These are phyloP conservation scores for Anastrepha ludens DNA, from an alignment of 1,140 invertebrate genomes.

Conservation along the genomic window DNA sequence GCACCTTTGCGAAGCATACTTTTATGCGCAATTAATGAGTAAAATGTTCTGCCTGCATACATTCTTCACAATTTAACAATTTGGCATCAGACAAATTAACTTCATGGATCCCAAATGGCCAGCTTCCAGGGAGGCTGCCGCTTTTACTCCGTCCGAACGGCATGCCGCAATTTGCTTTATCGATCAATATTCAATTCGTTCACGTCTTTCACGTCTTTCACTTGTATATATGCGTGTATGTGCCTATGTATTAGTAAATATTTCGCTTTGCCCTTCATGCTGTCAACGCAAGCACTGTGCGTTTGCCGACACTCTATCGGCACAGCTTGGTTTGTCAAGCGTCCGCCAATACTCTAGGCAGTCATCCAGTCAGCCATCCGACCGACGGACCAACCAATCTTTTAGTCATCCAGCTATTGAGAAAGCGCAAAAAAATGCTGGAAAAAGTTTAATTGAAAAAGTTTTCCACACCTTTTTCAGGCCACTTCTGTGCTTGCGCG, in stretches of 20 bases:
- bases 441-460: conserved; percentile 49
- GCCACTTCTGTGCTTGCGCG: not conserved
- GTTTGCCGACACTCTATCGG: not conserved
- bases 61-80: not conserved
- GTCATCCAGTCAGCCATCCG: not conserved
- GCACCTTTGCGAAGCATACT: not conserved
- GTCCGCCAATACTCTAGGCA: not conserved
- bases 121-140: not conserved
- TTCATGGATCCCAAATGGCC: not conserved
- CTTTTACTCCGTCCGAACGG: not conserved
- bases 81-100: not conserved
- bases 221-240: not conserved
- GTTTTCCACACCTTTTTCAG: conserved; percentile 32
- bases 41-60: not conserved
- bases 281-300: not conserved
- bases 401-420: not conserved
- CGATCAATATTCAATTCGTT: conserved; percentile 35
- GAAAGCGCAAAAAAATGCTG: not conserved
- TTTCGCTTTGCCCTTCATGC: not conserved
- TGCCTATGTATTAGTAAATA: not conserved
- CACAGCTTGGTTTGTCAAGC: not conserved
- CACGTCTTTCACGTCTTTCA: not conserved
- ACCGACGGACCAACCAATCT: not conserved
- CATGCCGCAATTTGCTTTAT: conserved; percentile 14
- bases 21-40: conserved; percentile 24